Percentiles rank a stretch among this genome's conserved stretches.
Evolutionary conservation across 2,888 invertebrate genomes (phyloP).

Genomic region (Cheilosia grossa): DNA sequence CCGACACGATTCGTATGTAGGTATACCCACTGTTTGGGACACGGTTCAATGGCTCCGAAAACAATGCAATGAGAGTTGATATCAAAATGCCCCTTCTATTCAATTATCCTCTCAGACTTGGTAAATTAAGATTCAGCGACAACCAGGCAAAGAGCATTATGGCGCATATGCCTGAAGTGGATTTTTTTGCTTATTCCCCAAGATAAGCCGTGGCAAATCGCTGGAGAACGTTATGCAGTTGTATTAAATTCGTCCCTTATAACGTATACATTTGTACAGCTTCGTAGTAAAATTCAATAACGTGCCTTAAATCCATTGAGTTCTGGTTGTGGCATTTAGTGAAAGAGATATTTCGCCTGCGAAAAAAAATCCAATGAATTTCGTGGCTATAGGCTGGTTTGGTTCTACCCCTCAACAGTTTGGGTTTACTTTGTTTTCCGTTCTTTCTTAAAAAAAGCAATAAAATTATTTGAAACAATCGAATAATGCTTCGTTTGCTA

Average conservation of each 20-base stretch:
- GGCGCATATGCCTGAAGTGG: conserved; percentile 11
- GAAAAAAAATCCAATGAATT: too few relatives aligned
- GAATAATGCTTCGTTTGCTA: too few relatives aligned
- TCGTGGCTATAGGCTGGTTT: too few relatives aligned
- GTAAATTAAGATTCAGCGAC: conserved; percentile 41
- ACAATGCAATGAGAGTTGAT: conserved; percentile 42
- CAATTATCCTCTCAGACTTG: conserved; percentile 59
- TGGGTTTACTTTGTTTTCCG: too few relatives aligned
- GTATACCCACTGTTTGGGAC: conserved; percentile 6
- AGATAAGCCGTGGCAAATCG: too few relatives aligned
- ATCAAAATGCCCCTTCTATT: conserved; percentile 43
- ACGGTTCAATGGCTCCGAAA: conserved; percentile 39
- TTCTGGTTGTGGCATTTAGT: not conserved
- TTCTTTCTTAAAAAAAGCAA: too few relatives aligned
- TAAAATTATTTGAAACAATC: too few relatives aligned
- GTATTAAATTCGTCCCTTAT: too few relatives aligned
- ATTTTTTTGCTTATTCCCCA: not conserved
- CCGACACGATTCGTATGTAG: conserved; percentile 4
- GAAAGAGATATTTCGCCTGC: too few relatives aligned
- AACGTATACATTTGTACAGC: too few relatives aligned
- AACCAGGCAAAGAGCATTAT: conserved; percentile 1
- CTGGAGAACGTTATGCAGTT: too few relatives aligned
- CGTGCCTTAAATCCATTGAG: not conserved
- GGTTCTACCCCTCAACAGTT: too few relatives aligned
- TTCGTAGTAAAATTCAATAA: not conserved